Conservation (phyloP, 2,888 invertebrate genomes). For the Lymantria dispar region DNA sequence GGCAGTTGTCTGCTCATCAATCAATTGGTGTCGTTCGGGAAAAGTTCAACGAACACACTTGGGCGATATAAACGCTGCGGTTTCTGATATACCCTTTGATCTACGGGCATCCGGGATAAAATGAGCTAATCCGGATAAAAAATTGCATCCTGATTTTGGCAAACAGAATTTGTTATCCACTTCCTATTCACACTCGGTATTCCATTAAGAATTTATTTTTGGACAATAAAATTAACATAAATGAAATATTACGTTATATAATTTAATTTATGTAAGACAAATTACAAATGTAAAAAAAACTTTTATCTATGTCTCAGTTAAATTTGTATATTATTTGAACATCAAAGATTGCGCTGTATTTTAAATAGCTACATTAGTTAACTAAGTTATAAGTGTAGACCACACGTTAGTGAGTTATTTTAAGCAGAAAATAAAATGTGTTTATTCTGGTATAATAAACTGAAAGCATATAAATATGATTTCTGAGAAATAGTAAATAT, state of each 20-base stretch:
- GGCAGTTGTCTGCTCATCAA: constrained; percentile 78
- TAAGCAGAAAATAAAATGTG: too few relatives aligned
- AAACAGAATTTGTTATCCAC: not conserved
- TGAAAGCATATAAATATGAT: too few relatives aligned
- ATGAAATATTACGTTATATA: not conserved
- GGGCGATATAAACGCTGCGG: constrained; percentile 28
- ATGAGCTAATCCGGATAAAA: constrained; percentile 16
- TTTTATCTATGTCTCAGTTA: too few relatives aligned
- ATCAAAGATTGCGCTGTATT: too few relatives aligned
- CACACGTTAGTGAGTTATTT: too few relatives aligned
- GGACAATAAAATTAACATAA: not conserved
- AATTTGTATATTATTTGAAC: too few relatives aligned
- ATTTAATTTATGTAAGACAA: not conserved
- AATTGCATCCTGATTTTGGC: not conserved
- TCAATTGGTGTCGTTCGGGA: constrained; percentile 53
- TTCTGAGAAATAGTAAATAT: too few relatives aligned
- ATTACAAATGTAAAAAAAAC: too few relatives aligned
- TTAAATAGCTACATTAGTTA: too few relatives aligned
- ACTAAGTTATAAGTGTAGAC: too few relatives aligned
- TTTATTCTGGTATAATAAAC: too few relatives aligned
- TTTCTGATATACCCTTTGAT: constrained; percentile 22
- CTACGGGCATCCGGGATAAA: not conserved
- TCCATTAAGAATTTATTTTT: not conserved
- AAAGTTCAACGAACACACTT: constrained; percentile 16
- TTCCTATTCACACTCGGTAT: not conserved